Base-by-base conservation (phyloP, 2,113 vertebrate genomes). In the Columba livia region DNA sequence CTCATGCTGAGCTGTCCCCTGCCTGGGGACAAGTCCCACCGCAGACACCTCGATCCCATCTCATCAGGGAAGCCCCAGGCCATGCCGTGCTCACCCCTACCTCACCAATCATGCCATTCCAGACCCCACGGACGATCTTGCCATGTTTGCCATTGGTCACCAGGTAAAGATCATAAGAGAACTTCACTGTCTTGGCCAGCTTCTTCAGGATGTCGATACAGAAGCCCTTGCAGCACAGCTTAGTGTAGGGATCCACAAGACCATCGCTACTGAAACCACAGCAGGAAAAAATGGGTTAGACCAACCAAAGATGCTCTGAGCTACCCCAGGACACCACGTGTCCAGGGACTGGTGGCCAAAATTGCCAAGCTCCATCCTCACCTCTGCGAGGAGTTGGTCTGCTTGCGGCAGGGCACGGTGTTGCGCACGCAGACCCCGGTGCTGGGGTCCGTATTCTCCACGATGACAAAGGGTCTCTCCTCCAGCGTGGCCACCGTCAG, bases 71-170 rank as follows among this genome's bases (percentile, higher is more conserved):
- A 82, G 34, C 19, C 57, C 34, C 44, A 40, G 24, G 38, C 44
- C 0, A 6, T 54, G 24, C 48, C 32, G 4, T 50, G 79, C 31
- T n/a, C 84, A 71, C 15, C 66, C 98, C 78, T 97, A 99, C 99
- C 99, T 99, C 99, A 89, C 99, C 99, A 23, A 99, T 99, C 99
- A 99, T 99, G 79, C 99, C 99, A 1, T 99, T 99, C 99, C 99
- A 99, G 54, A 99, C 98, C 19, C 99, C 99, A 1, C 99, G 98
- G 64, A 99, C 99, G 4, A 99, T 98, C 97, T 99, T 99, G 75
- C 99, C 99, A 0, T 99, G 99, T 67, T 99, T 99, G 87, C 99
- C 99, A 0, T 99, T 99, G 97, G 99, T 99, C 95, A 99, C 99
- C 93, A 99, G 98, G 97, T 99, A 99, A 93, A 99, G 99, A 96